A percentile compares a stretch with the other conserved stretches of the same genome.
These are phyloP conservation scores for Sialis fuliginosa DNA, from an alignment of 2,888 invertebrate species.

Conservation along the genomic window DNA sequence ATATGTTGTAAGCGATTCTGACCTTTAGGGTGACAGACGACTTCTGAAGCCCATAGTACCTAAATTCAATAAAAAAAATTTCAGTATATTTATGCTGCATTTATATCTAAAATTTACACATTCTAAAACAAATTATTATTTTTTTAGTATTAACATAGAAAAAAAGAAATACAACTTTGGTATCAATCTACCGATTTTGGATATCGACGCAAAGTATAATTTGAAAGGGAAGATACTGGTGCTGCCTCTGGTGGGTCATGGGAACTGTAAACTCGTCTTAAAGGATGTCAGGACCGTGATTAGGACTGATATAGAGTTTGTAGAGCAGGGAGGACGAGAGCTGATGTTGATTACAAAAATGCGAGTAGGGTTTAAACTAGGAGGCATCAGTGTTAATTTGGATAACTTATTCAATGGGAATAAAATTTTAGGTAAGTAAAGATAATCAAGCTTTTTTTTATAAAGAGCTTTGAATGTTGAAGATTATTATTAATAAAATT, in stretches of 20 bases:
- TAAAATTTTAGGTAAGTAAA: constrained; percentile 30
- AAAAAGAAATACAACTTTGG: constrained; percentile 33
- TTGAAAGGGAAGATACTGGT: constrained; percentile 38
- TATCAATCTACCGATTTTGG: constrained; percentile 31
- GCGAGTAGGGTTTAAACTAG: constrained; percentile 34
- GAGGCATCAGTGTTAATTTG: constrained; percentile 32
- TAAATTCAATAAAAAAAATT: not conserved
- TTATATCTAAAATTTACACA: not conserved
- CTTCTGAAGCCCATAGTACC: too few species aligned
- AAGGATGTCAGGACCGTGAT: constrained; percentile 34
- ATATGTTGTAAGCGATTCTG: too few species aligned
- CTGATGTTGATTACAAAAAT: constrained; percentile 31
- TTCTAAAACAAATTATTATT: not conserved
- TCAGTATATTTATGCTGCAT: not conserved
- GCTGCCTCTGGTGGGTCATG: constrained; percentile 36
- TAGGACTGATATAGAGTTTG: constrained; percentile 28
- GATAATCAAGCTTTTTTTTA: not conserved
- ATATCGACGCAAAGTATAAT: constrained; percentile 36
- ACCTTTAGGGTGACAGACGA: too few species aligned
- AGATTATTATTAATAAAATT: constrained; percentile 2
- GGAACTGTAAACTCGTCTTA: constrained; percentile 32
- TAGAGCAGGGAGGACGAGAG: constrained; percentile 24
- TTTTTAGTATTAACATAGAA: constrained; percentile 29
- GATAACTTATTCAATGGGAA: constrained; percentile 44
- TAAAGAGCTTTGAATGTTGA: not conserved